Evolutionary conservation across 1,140 invertebrate genomes (phyloP).

Genomic region (Drosophila ohnishii): DNA sequence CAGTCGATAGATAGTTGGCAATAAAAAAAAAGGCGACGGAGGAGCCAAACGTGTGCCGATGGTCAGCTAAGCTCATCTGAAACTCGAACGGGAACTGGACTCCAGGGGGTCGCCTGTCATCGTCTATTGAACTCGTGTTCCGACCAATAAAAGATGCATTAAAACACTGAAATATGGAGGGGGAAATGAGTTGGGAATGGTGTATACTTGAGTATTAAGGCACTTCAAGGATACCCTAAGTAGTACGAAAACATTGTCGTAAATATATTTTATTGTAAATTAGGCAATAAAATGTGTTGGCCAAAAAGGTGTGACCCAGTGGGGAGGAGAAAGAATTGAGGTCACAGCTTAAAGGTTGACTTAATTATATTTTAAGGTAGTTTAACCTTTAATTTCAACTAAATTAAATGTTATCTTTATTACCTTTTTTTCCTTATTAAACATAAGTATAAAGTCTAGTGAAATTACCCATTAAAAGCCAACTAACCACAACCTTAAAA

Average conservation of each 20-base stretch:
- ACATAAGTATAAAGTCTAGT: slow-evolving; percentile 3
- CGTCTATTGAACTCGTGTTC: slow-evolving; percentile 75
- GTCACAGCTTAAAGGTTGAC: slow-evolving; percentile 57
- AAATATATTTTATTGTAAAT: slow-evolving; percentile 80
- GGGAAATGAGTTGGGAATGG: slow-evolving; percentile 25
- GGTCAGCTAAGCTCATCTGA: slow-evolving; percentile 29
- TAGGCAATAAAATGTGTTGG: slow-evolving; percentile 49
- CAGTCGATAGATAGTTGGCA: slow-evolving; percentile 77
- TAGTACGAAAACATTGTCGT: slow-evolving; percentile 75
- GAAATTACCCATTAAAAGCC: slow-evolving; percentile 36
- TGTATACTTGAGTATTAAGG: slow-evolving; percentile 15
- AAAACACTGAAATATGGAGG: slow-evolving; percentile 50
- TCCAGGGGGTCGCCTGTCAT: slow-evolving; percentile 47
- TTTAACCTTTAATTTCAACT: slow-evolving; percentile 48
- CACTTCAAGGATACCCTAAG: slow-evolving; percentile 60
- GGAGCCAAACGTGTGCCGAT: slow-evolving; percentile 32
- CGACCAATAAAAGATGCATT: slow-evolving; percentile 77
- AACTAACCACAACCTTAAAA: slow-evolving; percentile 45
- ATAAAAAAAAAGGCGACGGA: slow-evolving; percentile 59
- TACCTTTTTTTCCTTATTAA: neutral
- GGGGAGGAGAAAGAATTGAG: slow-evolving; percentile 16
- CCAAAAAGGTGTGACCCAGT: slow-evolving; percentile 51
- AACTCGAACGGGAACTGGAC: slow-evolving; percentile 4
- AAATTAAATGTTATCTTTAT: no score
- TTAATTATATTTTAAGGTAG: no score